Evolutionary conservation across 2,888 invertebrate species (phyloP).

Genomic region (Drosophila pegasa): DNA sequence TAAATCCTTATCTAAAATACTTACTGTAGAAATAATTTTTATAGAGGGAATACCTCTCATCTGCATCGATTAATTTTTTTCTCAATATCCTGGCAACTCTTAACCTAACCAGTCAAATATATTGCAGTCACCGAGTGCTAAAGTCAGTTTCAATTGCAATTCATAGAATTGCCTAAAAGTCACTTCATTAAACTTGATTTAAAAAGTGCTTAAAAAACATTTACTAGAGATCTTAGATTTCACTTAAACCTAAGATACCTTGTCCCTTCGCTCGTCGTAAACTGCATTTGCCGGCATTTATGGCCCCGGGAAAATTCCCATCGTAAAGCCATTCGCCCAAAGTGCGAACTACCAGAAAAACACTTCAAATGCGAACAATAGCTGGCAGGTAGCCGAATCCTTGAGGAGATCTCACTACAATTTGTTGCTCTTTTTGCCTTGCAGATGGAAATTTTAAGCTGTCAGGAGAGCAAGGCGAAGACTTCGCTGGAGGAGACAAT

Average conservation of each 20-base stretch:
- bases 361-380: conserved; percentile 10
- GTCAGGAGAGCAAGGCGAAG: conserved; percentile 76
- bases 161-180: background rate
- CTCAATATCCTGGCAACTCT: background rate
- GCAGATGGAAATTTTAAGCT: conserved; percentile 84
- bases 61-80: background rate
- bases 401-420: conserved; percentile 12
- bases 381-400: conserved; percentile 9
- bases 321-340: conserved; percentile 26
- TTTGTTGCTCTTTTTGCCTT: conserved; percentile 36
- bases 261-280: background rate
- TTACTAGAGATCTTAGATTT: background rate
- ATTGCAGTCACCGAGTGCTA: no score
- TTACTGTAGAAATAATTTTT: background rate
- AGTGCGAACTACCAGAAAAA: conserved; percentile 12
- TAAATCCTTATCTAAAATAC: background rate
- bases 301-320: conserved; percentile 25
- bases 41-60: background rate
- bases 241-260: background rate
- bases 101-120: background rate
- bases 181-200: conserved; percentile 24
- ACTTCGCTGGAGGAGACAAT: conserved; percentile 77
- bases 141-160: background rate
- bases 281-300: conserved; percentile 18
- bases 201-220: conserved; percentile 17